Base-by-base conservation (phyloP, 64 coral and sea anemone species). In the Astreopora myriophthalma region DNA sequence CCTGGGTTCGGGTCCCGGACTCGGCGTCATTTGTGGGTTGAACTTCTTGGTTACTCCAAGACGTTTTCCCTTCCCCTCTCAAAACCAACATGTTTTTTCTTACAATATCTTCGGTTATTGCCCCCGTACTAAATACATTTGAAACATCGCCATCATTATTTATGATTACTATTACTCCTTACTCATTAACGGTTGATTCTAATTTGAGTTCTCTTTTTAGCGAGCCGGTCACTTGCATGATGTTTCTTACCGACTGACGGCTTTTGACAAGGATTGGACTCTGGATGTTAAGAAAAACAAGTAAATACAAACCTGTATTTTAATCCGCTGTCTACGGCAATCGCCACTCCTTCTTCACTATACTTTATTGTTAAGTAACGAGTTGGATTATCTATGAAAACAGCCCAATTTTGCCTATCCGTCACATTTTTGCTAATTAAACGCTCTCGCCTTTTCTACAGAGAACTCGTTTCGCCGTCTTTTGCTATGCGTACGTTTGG, bases 251-350 rank as follows among this genome's bases (percentile, higher is more conserved):
- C n/a, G 32, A 12, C 8, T 92, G 30, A 64, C 58, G 58, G 49
- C 87, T 39, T 62, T 76, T 62, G 34, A 77, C 27, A 76, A 92
- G 52, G n/a, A 92, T 34, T 85, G 79, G 81, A 84, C 83, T 0
- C 80, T 92, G 27, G 90, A 92, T 42, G 34, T 83, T 22, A 75
- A 92, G 51, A 70, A 69, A 44, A 92, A 92, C 71, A 92, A 92
- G 90, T 92, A 68, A 62, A 52, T 26, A 39, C 19, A 28, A 7
- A 31, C 3, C 34, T 28, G 2, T n/a, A n/a, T n/a, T n/a, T n/a
- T n/a, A n/a, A n/a, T n/a, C 39, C 2, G 10, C 33, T 84, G 0
- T 32, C 31, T 32, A 84, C 1, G 14, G 16, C 27, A 82, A 31
- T 6, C 7, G 31, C 5, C 32, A 27, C 40, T 44, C 40, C 0